Conservation (phyloP, 2,113 vertebrate species). For the Callospermophilus lateralis region DNA sequence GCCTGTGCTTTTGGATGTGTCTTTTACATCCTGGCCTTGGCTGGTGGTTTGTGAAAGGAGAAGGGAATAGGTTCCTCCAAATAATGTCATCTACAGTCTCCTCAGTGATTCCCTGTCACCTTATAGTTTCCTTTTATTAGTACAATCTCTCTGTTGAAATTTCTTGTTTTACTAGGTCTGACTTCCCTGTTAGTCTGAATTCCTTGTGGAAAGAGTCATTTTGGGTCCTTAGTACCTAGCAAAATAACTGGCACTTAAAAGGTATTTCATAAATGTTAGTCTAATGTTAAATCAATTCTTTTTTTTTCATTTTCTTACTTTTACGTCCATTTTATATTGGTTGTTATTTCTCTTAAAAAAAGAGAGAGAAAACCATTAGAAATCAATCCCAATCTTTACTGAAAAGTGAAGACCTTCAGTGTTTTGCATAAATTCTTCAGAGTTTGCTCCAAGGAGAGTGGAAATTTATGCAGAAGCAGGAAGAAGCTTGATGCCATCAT, state of each 20-base stretch:
- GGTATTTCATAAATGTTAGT: background rate
- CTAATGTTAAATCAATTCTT: background rate
- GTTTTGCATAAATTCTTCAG: background rate
- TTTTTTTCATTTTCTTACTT: constrained; percentile 30
- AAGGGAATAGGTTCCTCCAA: background rate
- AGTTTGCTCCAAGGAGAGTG: background rate
- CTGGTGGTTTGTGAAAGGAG: background rate
- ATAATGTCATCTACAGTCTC: background rate
- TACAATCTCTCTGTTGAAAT: background rate
- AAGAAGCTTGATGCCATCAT: background rate
- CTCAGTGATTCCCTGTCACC: background rate
- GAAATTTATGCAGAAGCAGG: background rate
- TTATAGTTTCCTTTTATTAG: background rate
- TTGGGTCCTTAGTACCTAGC: background rate
- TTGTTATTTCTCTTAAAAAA: background rate
- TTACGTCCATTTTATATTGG: background rate
- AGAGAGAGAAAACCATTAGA: background rate
- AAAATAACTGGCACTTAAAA: background rate
- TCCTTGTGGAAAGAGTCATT: background rate
- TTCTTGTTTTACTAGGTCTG: background rate
- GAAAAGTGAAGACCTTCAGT: background rate
- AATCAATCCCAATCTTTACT: background rate
- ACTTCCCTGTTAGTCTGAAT: background rate
- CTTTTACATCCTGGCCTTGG: background rate
- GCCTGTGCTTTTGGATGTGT: background rate